Conservation (phyloP, 2,888 invertebrate species). For the Caenorhabditis macrosperma region DNA sequence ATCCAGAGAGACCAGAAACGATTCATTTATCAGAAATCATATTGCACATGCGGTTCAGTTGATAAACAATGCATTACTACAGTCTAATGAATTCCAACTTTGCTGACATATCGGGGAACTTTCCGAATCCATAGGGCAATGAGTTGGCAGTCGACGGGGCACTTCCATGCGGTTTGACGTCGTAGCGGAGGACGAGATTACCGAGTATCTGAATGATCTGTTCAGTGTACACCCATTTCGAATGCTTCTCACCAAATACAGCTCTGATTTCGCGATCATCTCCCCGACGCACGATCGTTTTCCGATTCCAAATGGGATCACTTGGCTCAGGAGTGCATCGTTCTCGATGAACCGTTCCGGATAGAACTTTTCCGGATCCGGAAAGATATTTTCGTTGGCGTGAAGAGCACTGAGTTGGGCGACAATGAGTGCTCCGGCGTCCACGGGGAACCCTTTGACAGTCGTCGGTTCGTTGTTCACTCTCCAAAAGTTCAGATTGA, state of each 20-base stretch:
- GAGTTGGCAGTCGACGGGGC: slow-evolving; percentile 20
- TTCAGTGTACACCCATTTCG: too few species aligned
- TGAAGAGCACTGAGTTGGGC: slow-evolving; percentile 59
- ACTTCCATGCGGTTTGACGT: slow-evolving; percentile 27
- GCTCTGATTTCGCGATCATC: slow-evolving; percentile 58
- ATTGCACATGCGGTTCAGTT: too few species aligned
- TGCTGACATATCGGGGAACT: slow-evolving; percentile 29
- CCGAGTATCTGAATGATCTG: slow-evolving; percentile 48
- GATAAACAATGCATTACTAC: too few species aligned
- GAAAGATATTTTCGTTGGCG: slow-evolving; percentile 45
- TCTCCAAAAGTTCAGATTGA: slow-evolving; percentile 58
- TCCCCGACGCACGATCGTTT: slow-evolving; percentile 63
- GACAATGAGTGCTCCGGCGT: slow-evolving; percentile 45
- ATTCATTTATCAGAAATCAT: too few species aligned
- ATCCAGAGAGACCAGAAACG: too few species aligned
- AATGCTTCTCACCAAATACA: slow-evolving; percentile 52
- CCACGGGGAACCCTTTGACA: slow-evolving; percentile 46
- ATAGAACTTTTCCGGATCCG: slow-evolving; percentile 36
- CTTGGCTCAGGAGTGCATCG: slow-evolving; percentile 43
- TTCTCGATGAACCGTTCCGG: slow-evolving; percentile 57
- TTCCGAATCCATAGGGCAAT: slow-evolving; percentile 27
- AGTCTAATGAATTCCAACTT: slow-evolving; percentile 21
- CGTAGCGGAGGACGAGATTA: slow-evolving; percentile 44
- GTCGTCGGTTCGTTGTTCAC: slow-evolving; percentile 30
- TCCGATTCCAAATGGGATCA: slow-evolving; percentile 61